Evolutionary conservation across 2,888 invertebrate genomes (phyloP), one percentile per base, ranked within the genome.

Genomic region (Sphaeridia pumilis): DNA sequence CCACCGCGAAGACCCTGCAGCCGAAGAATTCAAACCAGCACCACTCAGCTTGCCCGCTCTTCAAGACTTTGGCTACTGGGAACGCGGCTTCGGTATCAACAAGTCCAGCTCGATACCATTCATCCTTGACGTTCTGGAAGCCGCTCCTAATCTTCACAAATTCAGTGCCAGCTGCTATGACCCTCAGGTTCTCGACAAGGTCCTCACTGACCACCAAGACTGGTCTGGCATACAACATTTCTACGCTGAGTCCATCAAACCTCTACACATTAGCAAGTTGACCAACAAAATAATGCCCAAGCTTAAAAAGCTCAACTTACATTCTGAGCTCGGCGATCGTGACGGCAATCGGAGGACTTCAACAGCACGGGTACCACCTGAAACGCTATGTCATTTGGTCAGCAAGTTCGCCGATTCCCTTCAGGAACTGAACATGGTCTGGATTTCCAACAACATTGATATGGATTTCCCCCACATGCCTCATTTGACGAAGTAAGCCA

Each of bases 31-130:
- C n/a, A n/a, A n/a, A n/a, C 38, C 7, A 5, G 7, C 38, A 5
- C 12, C 5, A 7, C 20, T 49, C 14, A 31, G 43, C 17, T 20
- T 49, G 20, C 49, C 49, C 4, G 42, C 49, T 12, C 25, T 49
- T 4, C 17, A 43, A 22, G 49, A 49, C n/a, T 49, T 49, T 26
- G 49, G 49, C 21, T 49, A 41, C 27, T 49, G 49, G 49, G 49
- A 49, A 21, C 22, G 2, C 10, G 42, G 42, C 12, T 21, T 12
- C 4, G 42, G 21, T 7, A 31, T 31, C 3, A 17, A 42, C 24
- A 49, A 49, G 14, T 27, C 42, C 2, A 31, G 12, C 2, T 42
- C 28, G 5, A 20, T 49, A 12, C 42, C 28, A 12, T 49, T 42
- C 20, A 24, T 49, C 20, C 4, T 42, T 3, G 42, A 41, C 3